Conservation (phyloP, 1,140 invertebrate species). For the Drosophila erecta region DNA sequence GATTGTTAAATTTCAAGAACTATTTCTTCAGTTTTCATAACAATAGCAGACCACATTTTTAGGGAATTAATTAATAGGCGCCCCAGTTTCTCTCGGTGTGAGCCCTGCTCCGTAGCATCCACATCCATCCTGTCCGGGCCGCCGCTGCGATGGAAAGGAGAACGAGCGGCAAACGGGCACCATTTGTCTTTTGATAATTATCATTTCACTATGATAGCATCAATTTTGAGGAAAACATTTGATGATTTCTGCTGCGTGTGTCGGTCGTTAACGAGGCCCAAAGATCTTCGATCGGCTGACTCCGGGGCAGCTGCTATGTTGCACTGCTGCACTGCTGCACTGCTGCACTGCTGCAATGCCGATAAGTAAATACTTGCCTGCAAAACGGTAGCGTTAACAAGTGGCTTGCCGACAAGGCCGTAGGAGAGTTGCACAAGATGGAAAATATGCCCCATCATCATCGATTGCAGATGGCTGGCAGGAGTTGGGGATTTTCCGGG, state of each 20-base stretch:
- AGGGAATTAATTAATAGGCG: neutral
- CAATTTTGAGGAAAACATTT: constrained; percentile 76
- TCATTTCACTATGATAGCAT: constrained; percentile 80
- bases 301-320: constrained; percentile 50
- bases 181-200: constrained; percentile 82
- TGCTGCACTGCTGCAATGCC: neutral
- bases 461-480: constrained; percentile 38
- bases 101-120: constrained; percentile 6
- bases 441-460: constrained; percentile 60
- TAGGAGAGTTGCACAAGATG: neutral
- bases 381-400: constrained; percentile 66
- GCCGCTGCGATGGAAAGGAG: constrained; percentile 42
- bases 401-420: constrained; percentile 36
- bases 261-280: constrained; percentile 72
- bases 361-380: constrained; percentile 71
- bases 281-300: constrained; percentile 3
- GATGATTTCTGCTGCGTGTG: constrained; percentile 80
- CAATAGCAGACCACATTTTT: no score
- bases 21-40: no score
- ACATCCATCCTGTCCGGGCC: constrained; percentile 15
- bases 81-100: neutral
- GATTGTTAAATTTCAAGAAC: no score
- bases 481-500: neutral
- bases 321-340: no score
- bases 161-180: constrained; percentile 49